phyloP scores from a whole-genome alignment of 2,113 vertebrate species.

The Osmerus eperlanus region DNA sequence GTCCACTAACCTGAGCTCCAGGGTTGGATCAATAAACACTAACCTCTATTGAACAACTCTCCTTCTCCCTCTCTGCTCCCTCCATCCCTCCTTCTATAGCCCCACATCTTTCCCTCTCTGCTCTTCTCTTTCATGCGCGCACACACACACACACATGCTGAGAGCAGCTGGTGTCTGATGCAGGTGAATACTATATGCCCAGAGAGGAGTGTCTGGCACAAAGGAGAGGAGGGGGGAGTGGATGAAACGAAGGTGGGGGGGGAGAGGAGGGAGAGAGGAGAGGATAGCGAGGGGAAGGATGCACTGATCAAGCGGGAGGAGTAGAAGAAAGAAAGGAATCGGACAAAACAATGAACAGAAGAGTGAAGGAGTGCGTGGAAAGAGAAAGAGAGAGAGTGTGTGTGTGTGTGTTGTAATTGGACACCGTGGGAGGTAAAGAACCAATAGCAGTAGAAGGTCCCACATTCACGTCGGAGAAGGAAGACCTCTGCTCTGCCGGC shows the following conservation, averaged over 20 bases:
- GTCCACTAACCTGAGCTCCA: constrained; percentile 74
- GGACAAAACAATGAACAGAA: neutral
- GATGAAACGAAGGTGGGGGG: neutral
- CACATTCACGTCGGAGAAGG: neutral
- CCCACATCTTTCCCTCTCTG: constrained; percentile 30
- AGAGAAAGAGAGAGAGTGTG: neutral
- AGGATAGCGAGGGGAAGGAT: constrained; percentile 3
- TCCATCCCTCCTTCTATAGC: constrained; percentile 37
- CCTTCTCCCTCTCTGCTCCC: constrained; percentile 42
- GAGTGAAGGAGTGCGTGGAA: neutral
- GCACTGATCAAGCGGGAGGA: neutral
- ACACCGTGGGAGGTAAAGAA: too few relatives aligned
- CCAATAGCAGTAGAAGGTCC: neutral
- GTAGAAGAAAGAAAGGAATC: neutral
- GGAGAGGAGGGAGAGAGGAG: neutral
- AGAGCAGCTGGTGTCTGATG: constrained; percentile 67
- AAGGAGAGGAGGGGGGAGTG: constrained; percentile 19
- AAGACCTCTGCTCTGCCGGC: too few relatives aligned
- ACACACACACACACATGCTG: constrained; percentile 16
- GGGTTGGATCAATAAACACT: constrained; percentile 78
- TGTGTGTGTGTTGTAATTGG: too few relatives aligned
- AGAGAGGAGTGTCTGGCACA: constrained; percentile 55
- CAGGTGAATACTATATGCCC: constrained; percentile 70
- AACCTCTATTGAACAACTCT: constrained; percentile 76
- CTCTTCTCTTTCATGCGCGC: constrained; percentile 2